phyloP scores from a whole-genome alignment of 2,113 vertebrate species.

The Tupaia tana region DNA sequence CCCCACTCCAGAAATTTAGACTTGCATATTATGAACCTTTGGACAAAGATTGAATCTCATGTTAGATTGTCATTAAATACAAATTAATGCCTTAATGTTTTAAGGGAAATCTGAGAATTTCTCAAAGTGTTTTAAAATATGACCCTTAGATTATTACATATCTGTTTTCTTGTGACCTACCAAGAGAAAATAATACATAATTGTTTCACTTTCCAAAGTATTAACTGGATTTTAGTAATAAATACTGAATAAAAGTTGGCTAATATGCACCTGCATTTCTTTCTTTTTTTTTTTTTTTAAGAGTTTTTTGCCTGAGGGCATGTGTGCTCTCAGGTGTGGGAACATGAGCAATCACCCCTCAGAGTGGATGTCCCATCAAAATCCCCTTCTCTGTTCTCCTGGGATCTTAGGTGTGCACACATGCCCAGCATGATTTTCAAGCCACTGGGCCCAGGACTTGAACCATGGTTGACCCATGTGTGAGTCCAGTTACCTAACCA shows the following conservation, averaged over 20 bases:
- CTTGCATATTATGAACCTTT: not conserved
- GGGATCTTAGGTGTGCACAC: too few species aligned
- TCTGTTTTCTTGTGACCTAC: slow-evolving; percentile 33
- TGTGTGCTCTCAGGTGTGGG: too few species aligned
- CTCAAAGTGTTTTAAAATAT: slow-evolving; percentile 44
- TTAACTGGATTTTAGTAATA: slow-evolving; percentile 81
- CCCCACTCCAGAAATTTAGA: not conserved
- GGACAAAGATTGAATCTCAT: not conserved
- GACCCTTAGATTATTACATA: slow-evolving; percentile 27
- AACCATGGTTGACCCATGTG: too few species aligned
- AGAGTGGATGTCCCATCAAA: too few species aligned
- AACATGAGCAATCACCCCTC: too few species aligned
- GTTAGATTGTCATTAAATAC: slow-evolving; percentile 33
- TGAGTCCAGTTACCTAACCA: too few species aligned
- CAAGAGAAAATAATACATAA: slow-evolving; percentile 49
- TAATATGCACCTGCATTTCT: too few species aligned
- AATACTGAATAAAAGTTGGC: slow-evolving; percentile 45
- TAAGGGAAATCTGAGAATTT: not conserved
- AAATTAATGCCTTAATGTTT: slow-evolving; percentile 25
- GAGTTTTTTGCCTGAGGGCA: too few species aligned
- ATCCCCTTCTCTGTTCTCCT: too few species aligned
- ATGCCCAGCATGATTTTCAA: too few species aligned
- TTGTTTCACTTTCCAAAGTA: slow-evolving; percentile 70
- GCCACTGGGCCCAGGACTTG: too few species aligned
- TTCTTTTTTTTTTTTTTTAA: too few species aligned